Base-by-base conservation (phyloP, 1,140 invertebrate genomes). In the Drosophila melanica region DNA sequence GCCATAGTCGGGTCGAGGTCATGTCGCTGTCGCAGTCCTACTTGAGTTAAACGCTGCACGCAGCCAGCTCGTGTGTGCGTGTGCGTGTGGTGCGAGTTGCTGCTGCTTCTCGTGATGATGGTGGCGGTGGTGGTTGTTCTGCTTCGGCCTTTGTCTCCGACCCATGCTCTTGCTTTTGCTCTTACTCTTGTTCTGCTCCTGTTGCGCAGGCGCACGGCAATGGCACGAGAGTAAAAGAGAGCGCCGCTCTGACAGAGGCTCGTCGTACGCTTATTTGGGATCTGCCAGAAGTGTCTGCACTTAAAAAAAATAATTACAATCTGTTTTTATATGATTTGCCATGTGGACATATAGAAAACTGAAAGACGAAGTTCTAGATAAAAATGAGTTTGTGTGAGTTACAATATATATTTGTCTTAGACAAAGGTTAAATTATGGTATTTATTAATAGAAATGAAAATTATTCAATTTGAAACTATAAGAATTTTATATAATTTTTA, bases 1-100 rank as follows among this genome's bases (percentile, higher is more conserved):
- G 60, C 42, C 18, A 58, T 51, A 77, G 64, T 55, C 82, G 79
- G 82, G 82, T 82, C 82, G 82, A 81, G 82, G 82, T 87, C 82
- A 79, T 62, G 75, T 73, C 75, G 82, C 60, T 62, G 71, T 54
- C 64, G 70, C 27, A 47, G 12, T 63, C 60, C 39, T 39, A 66
- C 58, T 63, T 51, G n/a, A 70, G 59, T 51, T 71, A 62, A 64
- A 45, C 16, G 27, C 18, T 71, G 65, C 71, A 69, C 66, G 57
- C 65, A 69, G 45, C 33, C 50, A 65, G 66, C 63, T 54, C 55
- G 79, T 85, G 81, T 78, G 66, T 63, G 74, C 11, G 63, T 81
- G 70, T 81, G 79, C 57, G 73, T 80, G 60, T 85, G 77, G 54
- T 80, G 53, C 42, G 48, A 54, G 39, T 44, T 42, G 39, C 2